These are phyloP conservation scores for Ateles fusciceps DNA, from an alignment of 2,797 vertebrate genomes.

Conservation along the genomic window DNA sequence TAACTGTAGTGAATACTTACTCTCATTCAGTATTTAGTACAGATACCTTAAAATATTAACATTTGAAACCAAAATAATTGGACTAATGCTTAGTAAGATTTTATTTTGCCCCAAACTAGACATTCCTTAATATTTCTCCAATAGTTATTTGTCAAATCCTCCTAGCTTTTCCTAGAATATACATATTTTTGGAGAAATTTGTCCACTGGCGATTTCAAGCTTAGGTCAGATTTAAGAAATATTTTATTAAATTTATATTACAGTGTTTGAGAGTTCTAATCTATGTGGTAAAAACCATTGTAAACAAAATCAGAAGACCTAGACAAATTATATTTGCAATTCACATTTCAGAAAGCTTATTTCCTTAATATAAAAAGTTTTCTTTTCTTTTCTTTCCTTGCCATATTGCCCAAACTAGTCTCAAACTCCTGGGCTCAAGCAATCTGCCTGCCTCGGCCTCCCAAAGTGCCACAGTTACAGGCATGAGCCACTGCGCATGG, in stretches of 20 bases:
- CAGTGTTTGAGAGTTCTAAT: background rate
- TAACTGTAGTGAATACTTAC: background rate
- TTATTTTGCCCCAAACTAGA: background rate
- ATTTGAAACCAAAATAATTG: constrained; percentile 21
- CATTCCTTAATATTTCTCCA: background rate
- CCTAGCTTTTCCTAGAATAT: background rate
- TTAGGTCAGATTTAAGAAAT: background rate
- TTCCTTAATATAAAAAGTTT: background rate
- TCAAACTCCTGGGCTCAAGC: too few relatives aligned
- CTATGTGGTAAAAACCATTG: background rate
- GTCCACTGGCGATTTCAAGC: background rate
- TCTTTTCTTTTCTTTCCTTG: background rate
- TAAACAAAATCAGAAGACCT: background rate
- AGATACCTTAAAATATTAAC: background rate
- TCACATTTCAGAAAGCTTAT: background rate
- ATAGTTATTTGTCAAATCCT: background rate
- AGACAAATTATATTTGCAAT: background rate
- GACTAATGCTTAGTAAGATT: background rate
- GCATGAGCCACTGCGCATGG: too few relatives aligned
- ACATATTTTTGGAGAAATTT: constrained; percentile 2
- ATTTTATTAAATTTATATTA: background rate
- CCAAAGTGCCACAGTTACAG: too few relatives aligned
- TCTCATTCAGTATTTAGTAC: background rate
- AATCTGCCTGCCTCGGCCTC: too few relatives aligned
- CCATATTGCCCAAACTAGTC: too few relatives aligned